Evolutionary conservation across 1,140 invertebrate genomes (phyloP), one percentile per base, ranked within the genome.

Genomic region (Colletes latitarsis): DNA sequence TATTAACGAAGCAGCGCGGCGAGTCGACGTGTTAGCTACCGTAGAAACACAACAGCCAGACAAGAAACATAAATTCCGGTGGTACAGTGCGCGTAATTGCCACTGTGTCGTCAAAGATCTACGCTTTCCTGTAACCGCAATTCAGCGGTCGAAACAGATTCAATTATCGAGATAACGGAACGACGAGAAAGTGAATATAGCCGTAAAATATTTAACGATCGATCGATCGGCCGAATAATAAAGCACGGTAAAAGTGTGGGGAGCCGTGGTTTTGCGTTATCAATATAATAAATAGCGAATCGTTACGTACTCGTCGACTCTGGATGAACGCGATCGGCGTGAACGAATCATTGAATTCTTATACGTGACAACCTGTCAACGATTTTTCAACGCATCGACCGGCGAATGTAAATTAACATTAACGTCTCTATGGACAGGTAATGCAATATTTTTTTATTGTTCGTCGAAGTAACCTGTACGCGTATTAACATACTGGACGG

Each of bases 111-210:
- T 63, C 67, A 55, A 43, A 68, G 62, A 67, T 67, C 63, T 60
- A 52, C 49, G 60, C 46, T 80, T 75, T 67, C 69, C 21, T 41
- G 53, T 49, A 64, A 19, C 39, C 12, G 62, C 52, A 41, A 73
- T 73, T 30, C 19, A 41, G n/a, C n/a, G 55, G 43, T 75, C 55
- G 78, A 43, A 49, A 49, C 43, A 67, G 64, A 81, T 77, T 81
- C 66, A 68, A 81, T 81, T 81, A 81, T 74, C 39, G 49, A 17
- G 70, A 67, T 78, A 78, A 78, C 49, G 55, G 9, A 19, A 15
- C 57, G 52, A 30, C 55, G 41, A 43, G 46, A 69, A 69, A 49
- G 55, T 19, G 57, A 77, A 70, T n/a, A 57, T 9, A 14, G 39
- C 43, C 6, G 41, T 19, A 21, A 19, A 49, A 62, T 21, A 52